Conservation (phyloP, 2,797 vertebrate species). For the Rallus crepitans region DNA sequence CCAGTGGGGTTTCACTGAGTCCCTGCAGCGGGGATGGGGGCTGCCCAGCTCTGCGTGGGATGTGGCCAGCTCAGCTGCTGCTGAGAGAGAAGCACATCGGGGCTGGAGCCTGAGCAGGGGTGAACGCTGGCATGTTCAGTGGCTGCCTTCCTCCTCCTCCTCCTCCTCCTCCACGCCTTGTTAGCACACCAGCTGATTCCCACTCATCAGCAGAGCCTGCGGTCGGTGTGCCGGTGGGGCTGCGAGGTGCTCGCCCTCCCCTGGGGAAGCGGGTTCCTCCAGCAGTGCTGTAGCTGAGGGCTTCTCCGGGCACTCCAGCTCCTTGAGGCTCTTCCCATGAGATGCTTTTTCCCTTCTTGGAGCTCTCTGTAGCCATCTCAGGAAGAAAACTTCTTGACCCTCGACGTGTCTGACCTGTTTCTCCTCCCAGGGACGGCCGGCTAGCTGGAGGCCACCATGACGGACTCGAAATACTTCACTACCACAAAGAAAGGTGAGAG, state of each 20-base stretch:
- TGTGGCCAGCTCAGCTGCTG: not conserved
- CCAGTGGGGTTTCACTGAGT: not conserved
- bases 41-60: fast-evolving
- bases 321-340: not conserved
- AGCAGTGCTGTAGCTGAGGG: fast-evolving
- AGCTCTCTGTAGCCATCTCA: not conserved
- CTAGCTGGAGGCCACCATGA: conserved; percentile 91
- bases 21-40: not conserved
- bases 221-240: not conserved
- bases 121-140: not conserved
- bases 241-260: not conserved
- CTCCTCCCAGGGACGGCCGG: conserved; percentile 75
- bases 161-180: not conserved
- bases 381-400: not conserved
- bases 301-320: not conserved
- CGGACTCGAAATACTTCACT: conserved; percentile 98
- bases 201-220: not conserved
- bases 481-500: conserved; percentile 97
- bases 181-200: not conserved
- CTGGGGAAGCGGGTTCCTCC: not conserved
- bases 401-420: not conserved
- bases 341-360: not conserved
- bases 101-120: not conserved
- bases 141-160: not conserved
- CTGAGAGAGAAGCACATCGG: not conserved